Conservation (phyloP, 2,888 invertebrate genomes). For the Eupithecia centaureata region DNA sequence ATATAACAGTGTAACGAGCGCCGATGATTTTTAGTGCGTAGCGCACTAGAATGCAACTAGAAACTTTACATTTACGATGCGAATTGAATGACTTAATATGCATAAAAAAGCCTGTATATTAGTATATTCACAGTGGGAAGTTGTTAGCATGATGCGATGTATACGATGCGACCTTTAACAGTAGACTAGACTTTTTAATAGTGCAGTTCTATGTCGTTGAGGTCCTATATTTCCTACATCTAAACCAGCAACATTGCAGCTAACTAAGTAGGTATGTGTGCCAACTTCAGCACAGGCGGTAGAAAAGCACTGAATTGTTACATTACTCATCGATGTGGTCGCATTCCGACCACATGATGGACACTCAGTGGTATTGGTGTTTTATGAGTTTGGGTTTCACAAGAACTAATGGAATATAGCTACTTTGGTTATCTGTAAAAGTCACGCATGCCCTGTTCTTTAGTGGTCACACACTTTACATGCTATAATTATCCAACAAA, state of each 20-base stretch:
- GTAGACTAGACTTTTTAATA: not conserved
- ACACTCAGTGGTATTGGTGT: constrained; percentile 36
- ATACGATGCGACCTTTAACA: not conserved
- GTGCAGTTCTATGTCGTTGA: not conserved
- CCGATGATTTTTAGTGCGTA: constrained; percentile 37
- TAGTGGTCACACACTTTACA: not conserved
- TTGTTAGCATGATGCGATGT: not conserved
- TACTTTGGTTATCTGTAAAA: constrained; percentile 9
- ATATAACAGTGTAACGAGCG: constrained; percentile 50
- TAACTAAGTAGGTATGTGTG: not conserved
- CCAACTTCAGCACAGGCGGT: not conserved
- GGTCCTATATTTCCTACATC: not conserved
- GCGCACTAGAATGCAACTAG: constrained; percentile 33
- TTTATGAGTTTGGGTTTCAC: constrained; percentile 34
- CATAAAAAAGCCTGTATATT: not conserved
- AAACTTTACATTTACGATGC: constrained; percentile 23
- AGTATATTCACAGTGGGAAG: not conserved
- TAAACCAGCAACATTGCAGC: not conserved
- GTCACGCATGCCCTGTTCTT: not conserved
- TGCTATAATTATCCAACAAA: not conserved
- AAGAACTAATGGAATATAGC: constrained; percentile 19
- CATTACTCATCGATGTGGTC: constrained; percentile 48
- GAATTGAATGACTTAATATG: constrained; percentile 2
- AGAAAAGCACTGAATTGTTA: constrained; percentile 15
- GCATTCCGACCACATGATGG: constrained; percentile 48